Base-by-base conservation (phyloP, 1,140 invertebrate species). In the Orius laevigatus region DNA sequence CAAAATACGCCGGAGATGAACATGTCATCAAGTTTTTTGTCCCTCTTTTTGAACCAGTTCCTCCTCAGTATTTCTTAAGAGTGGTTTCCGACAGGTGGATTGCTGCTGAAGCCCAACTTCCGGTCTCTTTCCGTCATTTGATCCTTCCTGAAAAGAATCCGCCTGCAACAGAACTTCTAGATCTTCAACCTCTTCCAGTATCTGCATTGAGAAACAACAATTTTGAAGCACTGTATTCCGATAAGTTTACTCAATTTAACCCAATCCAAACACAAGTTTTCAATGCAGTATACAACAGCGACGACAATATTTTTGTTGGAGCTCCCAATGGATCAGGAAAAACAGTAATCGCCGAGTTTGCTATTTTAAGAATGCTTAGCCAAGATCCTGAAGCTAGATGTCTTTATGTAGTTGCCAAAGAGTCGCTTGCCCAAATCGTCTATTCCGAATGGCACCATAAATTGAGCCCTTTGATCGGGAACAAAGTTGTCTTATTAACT, bases 201-300 rank as follows among this genome's bases (percentile, higher is more conserved):
- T 82, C 84, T 0, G 86, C 84, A 6, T 59, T 89, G 6, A 59
- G 90, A 53, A 96, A 97, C 63, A 64, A 76, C 0, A 73, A 77
- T 39, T 97, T 84, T 62, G 92, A 98, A 62, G 66, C 70, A 4
- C 66, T 98, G 4, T 98, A 98, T 59, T 68, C 67, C 3, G 76
- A 89, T 5, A 79, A 79, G 53, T 92, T 97, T 59, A 79, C 79
- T 10, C 88, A 94, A 62, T 98, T 99, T 63, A 99, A 99, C 70
- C 91, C 95, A 0, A 97, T 99, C 54, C 96, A 99, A 64, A 99
- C 96, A 0, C 96, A 99, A 72, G 94, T 98, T 3, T 99, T 99
- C 63, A 98, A 98, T 64, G 86, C 94, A 0, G 81, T 98, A 1
- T 99, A 98, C 65, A 98, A 98, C 67, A 90, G 83, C 11, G 93